These are phyloP conservation scores for Eremophila alpestris DNA, from an alignment of 2,797 vertebrate genomes.

Conservation along the genomic window DNA sequence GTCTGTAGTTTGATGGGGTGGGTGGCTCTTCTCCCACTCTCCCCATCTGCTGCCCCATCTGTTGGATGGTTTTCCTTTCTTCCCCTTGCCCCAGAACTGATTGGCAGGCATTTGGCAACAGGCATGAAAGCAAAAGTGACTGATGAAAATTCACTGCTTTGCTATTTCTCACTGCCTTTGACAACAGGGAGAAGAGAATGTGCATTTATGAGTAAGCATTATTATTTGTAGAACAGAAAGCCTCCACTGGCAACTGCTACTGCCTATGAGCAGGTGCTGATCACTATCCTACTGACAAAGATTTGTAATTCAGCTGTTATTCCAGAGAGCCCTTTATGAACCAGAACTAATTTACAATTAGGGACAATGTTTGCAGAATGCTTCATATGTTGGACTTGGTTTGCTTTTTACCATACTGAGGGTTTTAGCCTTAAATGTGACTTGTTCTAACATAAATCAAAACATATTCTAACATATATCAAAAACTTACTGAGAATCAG, in stretches of 20 bases:
- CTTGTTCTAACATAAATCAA: not conserved
- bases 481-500: not conserved
- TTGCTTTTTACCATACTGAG: not conserved
- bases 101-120: conserved; percentile 5
- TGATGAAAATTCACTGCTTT: conserved; percentile 2
- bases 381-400: not conserved
- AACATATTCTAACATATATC: not conserved
- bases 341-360: not conserved
- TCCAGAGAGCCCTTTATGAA: not conserved
- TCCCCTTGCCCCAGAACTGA: not conserved
- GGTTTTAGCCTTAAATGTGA: not conserved
- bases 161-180: not conserved
- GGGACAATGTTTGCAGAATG: not conserved
- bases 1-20: not conserved
- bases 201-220: not conserved
- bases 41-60: conserved; percentile 11
- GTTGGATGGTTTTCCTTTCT: not conserved
- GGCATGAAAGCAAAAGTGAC: not conserved
- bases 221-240: not conserved
- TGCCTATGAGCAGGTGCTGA: not conserved
- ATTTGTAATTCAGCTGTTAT: conserved; percentile 20
- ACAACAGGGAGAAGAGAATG: not conserved
- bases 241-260: not conserved
- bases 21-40: not conserved
- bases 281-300: not conserved